Evolutionary conservation across 2,888 invertebrate species (phyloP).

Genomic region (Ctenicera cuprea): DNA sequence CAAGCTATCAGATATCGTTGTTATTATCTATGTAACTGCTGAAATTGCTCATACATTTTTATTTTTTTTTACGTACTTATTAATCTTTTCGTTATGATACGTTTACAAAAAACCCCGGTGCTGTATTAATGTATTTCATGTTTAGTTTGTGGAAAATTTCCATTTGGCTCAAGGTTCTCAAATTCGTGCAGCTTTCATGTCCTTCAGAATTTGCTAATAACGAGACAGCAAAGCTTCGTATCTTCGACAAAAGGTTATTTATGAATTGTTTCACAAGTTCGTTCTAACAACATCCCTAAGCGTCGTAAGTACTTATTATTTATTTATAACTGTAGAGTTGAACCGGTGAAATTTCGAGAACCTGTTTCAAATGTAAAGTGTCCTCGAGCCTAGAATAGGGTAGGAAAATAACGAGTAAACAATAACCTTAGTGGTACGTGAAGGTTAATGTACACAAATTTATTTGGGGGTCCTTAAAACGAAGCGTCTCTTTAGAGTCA

Average conservation of each 20-base stretch:
- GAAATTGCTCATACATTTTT: too few species aligned
- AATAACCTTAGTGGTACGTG: constrained; percentile 1
- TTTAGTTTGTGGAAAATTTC: too few species aligned
- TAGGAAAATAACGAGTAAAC: not conserved
- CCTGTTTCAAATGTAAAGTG: constrained; percentile 8
- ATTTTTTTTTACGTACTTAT: too few species aligned
- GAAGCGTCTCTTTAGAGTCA: constrained; percentile 4
- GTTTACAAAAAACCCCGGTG: too few species aligned
- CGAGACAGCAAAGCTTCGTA: too few species aligned
- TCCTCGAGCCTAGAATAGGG: not conserved
- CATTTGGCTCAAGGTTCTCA: too few species aligned
- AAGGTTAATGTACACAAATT: constrained; percentile 16
- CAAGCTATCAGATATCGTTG: too few species aligned
- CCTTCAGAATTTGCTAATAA: too few species aligned
- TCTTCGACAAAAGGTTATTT: not conserved
- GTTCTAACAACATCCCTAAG: not conserved
- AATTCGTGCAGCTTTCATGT: too few species aligned
- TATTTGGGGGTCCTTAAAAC: not conserved
- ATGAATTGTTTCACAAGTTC: not conserved
- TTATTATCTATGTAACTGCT: too few species aligned
- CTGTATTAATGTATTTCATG: too few species aligned
- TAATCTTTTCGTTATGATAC: too few species aligned
- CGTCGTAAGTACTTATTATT: not conserved
- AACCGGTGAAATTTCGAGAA: not conserved
- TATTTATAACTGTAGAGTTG: not conserved